Percentiles rank a stretch among this genome's conserved stretches.
Conservation (phyloP, 2,888 invertebrate genomes). For the Acronicta aceris region DNA sequence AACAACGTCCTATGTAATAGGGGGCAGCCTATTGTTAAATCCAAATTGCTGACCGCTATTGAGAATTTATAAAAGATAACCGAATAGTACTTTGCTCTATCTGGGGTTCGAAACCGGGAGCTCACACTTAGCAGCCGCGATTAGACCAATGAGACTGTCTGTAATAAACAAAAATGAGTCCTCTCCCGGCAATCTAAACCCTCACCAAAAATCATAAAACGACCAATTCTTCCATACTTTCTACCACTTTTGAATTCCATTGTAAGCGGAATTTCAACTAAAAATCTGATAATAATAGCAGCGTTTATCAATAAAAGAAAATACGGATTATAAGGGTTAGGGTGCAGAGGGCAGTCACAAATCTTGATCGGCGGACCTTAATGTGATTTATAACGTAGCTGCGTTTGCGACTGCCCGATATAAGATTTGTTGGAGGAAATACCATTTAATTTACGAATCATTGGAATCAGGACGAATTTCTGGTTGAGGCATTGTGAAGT, state of each 20-base stretch:
- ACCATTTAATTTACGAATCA: constrained; percentile 42
- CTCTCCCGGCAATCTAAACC: not conserved
- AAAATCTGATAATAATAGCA: constrained; percentile 55
- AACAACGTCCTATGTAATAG: no score
- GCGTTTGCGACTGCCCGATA: constrained; percentile 41
- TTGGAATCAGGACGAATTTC: constrained; percentile 8
- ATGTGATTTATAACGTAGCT: constrained; percentile 54
- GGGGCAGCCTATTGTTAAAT: no score
- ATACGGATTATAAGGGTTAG: constrained; percentile 64
- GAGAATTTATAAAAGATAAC: no score
- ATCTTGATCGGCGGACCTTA: constrained; percentile 67
- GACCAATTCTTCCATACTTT: not conserved
- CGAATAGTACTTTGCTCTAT: no score
- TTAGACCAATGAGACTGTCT: no score
- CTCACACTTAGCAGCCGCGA: no score
- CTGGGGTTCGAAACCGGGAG: no score
- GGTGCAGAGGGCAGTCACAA: constrained; percentile 65
- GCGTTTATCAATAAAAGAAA: constrained; percentile 69
- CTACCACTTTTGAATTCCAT: constrained; percentile 18
- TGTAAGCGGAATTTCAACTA: constrained; percentile 49
- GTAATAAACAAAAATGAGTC: no score
- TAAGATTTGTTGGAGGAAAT: constrained; percentile 44
- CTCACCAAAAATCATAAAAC: no score
- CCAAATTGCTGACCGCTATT: no score
- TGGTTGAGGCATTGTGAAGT: constrained; percentile 1